Percentiles rank a stretch among this genome's conserved stretches.
These are phyloP conservation scores for Empidonax alnorum DNA, from an alignment of 2,113 vertebrate species.

Conservation along the genomic window DNA sequence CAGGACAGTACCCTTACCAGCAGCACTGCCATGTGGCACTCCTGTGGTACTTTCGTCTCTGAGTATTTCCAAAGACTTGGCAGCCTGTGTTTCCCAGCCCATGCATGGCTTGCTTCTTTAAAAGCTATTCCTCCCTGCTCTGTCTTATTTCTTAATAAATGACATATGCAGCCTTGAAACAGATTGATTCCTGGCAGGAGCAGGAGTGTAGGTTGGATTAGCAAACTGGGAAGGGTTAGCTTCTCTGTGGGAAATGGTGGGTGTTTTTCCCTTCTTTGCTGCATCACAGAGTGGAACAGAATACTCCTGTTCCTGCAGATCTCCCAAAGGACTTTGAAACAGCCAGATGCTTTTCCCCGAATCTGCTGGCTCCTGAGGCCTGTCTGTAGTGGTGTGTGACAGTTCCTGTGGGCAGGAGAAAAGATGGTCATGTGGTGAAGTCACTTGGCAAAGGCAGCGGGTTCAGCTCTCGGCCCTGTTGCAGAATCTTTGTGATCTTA, in stretches of 20 bases:
- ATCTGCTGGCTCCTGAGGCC: neutral
- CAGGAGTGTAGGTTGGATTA: neutral
- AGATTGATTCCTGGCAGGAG: neutral
- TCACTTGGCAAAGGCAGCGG: neutral
- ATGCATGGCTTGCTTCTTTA: neutral
- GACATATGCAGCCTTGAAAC: neutral
- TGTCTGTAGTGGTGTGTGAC: neutral
- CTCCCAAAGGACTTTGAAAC: neutral
- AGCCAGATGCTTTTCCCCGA: neutral
- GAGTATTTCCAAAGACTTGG: neutral
- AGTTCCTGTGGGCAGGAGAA: neutral
- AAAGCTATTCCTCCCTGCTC: neutral
- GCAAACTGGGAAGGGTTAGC: neutral
- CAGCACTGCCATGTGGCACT: slow-evolving; percentile 22
- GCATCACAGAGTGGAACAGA: neutral
- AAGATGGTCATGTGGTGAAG: neutral
- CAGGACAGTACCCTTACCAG: neutral
- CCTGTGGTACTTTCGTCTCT: neutral
- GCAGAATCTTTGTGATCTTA: neutral
- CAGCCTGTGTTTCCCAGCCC: neutral
- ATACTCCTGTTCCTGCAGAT: neutral
- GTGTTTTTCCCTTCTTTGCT: neutral
- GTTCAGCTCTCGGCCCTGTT: neutral
- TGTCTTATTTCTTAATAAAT: neutral
- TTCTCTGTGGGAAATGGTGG: neutral